Base-by-base conservation (phyloP, 1,140 invertebrate species). In the Ips nitidus region DNA sequence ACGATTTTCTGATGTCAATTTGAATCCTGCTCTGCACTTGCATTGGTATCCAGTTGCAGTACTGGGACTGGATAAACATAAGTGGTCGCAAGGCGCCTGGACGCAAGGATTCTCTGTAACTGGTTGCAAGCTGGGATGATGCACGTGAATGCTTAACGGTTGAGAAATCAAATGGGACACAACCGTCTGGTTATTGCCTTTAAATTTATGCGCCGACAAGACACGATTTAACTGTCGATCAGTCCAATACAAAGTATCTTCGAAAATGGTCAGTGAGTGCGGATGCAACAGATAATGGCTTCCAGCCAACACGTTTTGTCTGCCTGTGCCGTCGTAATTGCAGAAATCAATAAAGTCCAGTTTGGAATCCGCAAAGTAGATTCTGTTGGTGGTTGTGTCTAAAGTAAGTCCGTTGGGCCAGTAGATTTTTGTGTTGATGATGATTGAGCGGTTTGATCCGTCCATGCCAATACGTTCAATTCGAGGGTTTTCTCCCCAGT, bases 341-440 rank as follows among this genome's bases (percentile, higher is more conserved):
- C 96, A 98, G 77, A 97, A 98, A 79, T 99, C 97, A 56, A 99
- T 99, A 73, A 97, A 99, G 78, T 99, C 97, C 7, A 99, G 80
- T 78, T 98, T 97, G 0, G 94, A 97, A 81, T 99, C 98, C 4
- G 96, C 96, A 81, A 99, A 99, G 79, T 99, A 99, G 0, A 99
- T 88, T 45, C 96, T 82, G 78, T 94, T 92, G 1, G 91, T 98
- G 0, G 97, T 92, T 4, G 95, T 93, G 78, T 99, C 98, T 8
- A 99, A 80, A 0, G 97, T 95, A 0, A 99, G 81, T 2, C 96
- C 97, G 78, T 99, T 99, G 0, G 97, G 97, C 97, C 97, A 99
- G 81, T 96, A 98, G 38, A 99, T 96, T 78, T 99, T 98, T 0
- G 94, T 97, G 22, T 88, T 93, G 38, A 99, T 94, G 39, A 99